Conservation (phyloP, 2,113 vertebrate genomes). For the Perognathus longimembris region DNA sequence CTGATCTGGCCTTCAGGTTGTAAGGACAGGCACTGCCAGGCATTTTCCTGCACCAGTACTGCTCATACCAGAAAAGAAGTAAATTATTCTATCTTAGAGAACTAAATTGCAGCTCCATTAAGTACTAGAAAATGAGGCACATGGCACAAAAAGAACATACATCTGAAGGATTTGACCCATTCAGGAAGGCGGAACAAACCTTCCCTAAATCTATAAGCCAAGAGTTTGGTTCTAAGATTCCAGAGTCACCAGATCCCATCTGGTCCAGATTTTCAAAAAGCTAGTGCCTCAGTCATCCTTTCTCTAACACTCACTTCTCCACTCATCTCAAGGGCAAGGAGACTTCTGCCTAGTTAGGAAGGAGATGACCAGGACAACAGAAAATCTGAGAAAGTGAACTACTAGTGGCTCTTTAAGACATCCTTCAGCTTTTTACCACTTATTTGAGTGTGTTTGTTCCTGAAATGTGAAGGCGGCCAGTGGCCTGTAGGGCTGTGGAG, state of each 20-base stretch:
- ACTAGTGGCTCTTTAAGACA: neutral
- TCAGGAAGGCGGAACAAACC: neutral
- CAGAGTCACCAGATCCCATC: slow-evolving; percentile 11
- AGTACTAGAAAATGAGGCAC: neutral
- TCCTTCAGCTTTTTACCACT: neutral
- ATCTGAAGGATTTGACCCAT: neutral
- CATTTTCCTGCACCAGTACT: neutral
- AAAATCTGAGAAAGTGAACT: neutral
- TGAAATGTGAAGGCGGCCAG: neutral
- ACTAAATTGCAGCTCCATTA: neutral
- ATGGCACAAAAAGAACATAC: neutral
- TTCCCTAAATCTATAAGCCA: neutral
- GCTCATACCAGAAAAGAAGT: neutral
- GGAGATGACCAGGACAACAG: neutral
- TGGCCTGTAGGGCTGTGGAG: no score
- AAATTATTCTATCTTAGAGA: neutral
- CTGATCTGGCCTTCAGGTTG: neutral
- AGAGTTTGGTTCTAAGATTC: neutral
- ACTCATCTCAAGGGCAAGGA: neutral
- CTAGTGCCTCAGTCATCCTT: neutral
- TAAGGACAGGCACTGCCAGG: neutral
- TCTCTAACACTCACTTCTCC: neutral
- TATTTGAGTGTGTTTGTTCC: neutral
- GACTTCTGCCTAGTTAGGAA: neutral
- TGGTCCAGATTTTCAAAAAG: neutral